A percentile compares a stretch with the other conserved stretches of the same genome.
Conservation (phyloP, 2,113 vertebrate species). For the Oophaga pumilio region DNA sequence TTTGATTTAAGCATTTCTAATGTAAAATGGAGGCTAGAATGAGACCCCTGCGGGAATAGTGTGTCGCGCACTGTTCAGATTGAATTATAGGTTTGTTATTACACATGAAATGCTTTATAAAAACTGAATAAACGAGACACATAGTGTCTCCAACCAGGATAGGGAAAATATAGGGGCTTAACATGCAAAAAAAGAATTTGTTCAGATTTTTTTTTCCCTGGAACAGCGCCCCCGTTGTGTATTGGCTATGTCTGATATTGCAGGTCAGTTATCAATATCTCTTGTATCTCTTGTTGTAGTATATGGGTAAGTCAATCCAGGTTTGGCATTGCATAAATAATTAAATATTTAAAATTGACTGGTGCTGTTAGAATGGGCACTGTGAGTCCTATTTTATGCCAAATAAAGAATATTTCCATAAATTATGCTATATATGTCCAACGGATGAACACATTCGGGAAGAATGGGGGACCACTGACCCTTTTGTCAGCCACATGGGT, state of each 20-base stretch:
- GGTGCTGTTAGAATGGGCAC: too few relatives aligned
- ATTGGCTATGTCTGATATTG: not conserved
- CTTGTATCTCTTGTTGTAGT: not conserved
- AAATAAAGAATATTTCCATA: too few relatives aligned
- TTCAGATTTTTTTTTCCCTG: not conserved
- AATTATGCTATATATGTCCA: too few relatives aligned
- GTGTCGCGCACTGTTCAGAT: not conserved
- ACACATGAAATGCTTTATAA: not conserved
- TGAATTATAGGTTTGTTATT: conserved; percentile 12
- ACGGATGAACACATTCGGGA: too few relatives aligned
- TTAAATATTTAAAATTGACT: not conserved
- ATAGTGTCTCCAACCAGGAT: not conserved
- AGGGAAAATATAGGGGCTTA: not conserved
- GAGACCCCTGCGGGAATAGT: not conserved
- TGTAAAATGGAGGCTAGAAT: conserved; percentile 7
- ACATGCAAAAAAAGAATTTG: not conserved
- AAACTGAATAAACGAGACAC: not conserved
- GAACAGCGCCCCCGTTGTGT: not conserved
- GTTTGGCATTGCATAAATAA: not conserved
- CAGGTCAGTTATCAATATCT: not conserved
- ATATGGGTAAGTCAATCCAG: not conserved
- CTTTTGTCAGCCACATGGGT: too few relatives aligned
- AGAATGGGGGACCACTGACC: too few relatives aligned
- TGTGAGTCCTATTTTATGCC: too few relatives aligned
- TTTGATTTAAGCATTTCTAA: conserved; percentile 15